A percentile compares a stretch with the other conserved stretches of the same genome.
These are phyloP conservation scores for Hirtodrosophila histrioides DNA, from an alignment of 2,888 invertebrate genomes.

Conservation along the genomic window DNA sequence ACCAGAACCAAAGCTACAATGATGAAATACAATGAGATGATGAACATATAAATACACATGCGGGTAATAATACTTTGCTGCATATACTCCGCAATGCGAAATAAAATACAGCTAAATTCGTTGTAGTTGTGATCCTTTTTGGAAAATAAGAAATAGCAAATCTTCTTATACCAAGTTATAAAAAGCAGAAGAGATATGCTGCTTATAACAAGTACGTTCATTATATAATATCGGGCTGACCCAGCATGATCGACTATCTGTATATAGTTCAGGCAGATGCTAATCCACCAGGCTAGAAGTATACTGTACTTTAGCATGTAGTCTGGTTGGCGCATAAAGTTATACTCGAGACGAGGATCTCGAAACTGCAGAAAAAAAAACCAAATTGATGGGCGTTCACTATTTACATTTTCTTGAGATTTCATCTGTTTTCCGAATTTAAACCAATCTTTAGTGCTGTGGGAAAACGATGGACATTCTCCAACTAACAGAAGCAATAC, in stretches of 20 bases:
- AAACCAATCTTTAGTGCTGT: neutral
- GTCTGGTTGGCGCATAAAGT: slow-evolving; percentile 90
- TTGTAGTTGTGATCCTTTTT: neutral
- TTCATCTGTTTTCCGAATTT: neutral
- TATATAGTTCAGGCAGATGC: slow-evolving; percentile 87
- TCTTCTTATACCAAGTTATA: slow-evolving; percentile 90
- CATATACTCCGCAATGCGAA: slow-evolving; percentile 84
- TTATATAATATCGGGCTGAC: accelerated
- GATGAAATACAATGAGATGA: slow-evolving; percentile 87
- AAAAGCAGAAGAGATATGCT: slow-evolving; percentile 86
- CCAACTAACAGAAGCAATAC: too few relatives aligned
- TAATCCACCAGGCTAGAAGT: slow-evolving; percentile 86
- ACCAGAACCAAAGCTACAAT: slow-evolving; percentile 71
- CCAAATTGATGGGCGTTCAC: slow-evolving; percentile 41
- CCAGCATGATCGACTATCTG: neutral
- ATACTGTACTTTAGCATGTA: slow-evolving; percentile 93
- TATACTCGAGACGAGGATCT: slow-evolving; percentile 87
- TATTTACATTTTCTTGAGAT: accelerated
- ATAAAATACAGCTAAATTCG: slow-evolving; percentile 29
- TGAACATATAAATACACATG: slow-evolving; percentile 88
- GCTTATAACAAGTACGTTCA: neutral
- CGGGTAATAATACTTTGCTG: slow-evolving; percentile 87
- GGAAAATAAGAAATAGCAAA: slow-evolving; percentile 88
- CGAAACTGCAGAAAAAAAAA: slow-evolving; percentile 87
- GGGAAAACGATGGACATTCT: neutral